Base-by-base conservation (phyloP, 2,797 vertebrate species). In the Enteromius anoplus region DNA sequence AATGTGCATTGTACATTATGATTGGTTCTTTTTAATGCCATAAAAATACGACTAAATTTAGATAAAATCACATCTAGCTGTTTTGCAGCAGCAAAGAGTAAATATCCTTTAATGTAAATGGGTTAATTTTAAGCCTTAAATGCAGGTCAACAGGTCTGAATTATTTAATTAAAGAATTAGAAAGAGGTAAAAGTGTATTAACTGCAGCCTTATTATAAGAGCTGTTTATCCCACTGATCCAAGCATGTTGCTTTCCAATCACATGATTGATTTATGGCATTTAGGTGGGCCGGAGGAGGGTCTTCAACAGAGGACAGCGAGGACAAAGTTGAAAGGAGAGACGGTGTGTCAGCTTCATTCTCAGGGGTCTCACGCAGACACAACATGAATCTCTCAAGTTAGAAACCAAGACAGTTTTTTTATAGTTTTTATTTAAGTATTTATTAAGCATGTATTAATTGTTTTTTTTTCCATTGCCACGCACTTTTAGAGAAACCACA, bases 261-360 rank as follows among this genome's bases (percentile, higher is more conserved):
- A 72, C 58, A 81, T 71, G 73, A 82, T 45, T 85, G 81, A 75
- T 85, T 49, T 83, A 72, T 70, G 70, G 60, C 42, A 66, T 8
- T 73, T 75, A 45, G 29, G 34, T 71, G 58, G 45, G 23, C 55
- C 29, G 58, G 29, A 66, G 40, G 68, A 73, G 45, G 72, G 65
- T 64, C n/a, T 70, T 83, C 32, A 40, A 49, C 70, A 32, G 69
- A 78, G 80, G 69, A 37, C 75, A 78, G 11, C 15, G 23, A 68
- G 80, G 80, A 75, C 62, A 79, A 32, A 75, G 71, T 11, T 65
- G 34, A 68, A 58, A 78, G 65, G 29, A 77, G 66, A 78, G 32
- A 71, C 40, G 78, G 26, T 26, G 23, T 37, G 40, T 11, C 11
- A 5, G 12, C 53, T 75, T 75, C 69, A 80, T 40, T 73, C 49